Base-by-base conservation (phyloP, 2,888 invertebrate species). In the Dicroscelio sp. region DNA sequence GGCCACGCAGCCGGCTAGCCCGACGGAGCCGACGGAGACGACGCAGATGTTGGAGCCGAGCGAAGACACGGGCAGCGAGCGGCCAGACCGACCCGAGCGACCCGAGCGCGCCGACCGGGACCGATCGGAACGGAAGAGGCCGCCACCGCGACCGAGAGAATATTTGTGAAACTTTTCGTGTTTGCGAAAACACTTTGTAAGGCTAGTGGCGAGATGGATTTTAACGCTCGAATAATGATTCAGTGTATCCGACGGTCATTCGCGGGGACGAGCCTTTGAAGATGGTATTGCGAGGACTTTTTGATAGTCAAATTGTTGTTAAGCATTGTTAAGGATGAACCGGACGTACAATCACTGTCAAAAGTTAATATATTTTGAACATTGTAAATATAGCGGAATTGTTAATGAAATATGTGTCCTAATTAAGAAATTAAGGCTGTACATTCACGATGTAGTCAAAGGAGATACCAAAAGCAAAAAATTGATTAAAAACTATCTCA, bases 11-110 rank as follows among this genome's bases (percentile, higher is more conserved):
- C 97, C 96, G 93, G 96, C 97, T 38, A 97, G 97, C 87, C 97
- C 97, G 20, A 97, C 97, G 92, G 97, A 97, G 82, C 97, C 97
- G n/a, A 97, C 97, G 92, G 97, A 97, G 94, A 97, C 97, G 27
- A 97, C 97, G 89, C 97, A 97, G 94, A 97, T 97, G 97, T 95
- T 97, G 92, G 97, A 97, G 92, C 83, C 90, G 4, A 88, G 84
- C 33, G 96, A 96, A 38, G 96, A 96, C 14, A 88, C 85, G 27
- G 84, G 92, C 67, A 93, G 92, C 35, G 43, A 63, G 10, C 30
- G 33, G 17, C 90, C 93, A 48, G 96, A 96, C 35, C 93, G 94
- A 85, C 92, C 92, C 69, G 95, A 94, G 8, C 90, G 94, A 78
- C 83, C 92, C 31, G 95, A 95, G 76, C 94, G 90, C 93, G 91